Base-by-base conservation (phyloP, 2,888 invertebrate species). In the Orthonevra nobilis region DNA sequence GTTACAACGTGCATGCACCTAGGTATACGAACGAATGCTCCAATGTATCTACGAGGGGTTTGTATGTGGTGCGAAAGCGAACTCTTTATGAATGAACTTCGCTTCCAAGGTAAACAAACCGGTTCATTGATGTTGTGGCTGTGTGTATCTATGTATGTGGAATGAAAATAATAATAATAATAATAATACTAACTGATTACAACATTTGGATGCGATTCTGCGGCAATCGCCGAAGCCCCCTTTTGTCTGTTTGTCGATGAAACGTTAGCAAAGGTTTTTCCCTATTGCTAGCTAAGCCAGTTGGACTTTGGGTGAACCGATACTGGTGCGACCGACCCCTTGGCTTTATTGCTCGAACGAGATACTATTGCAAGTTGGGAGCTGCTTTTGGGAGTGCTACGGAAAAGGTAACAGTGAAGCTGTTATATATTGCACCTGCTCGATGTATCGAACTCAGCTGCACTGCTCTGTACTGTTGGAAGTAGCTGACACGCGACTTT, bases 21-120 rank as follows among this genome's bases (percentile, higher is more conserved):
- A 64, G 19, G 5, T 44, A 30, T 32, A 34, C 42, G 32, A 42
- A 20, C 32, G 6, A 15, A 54, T n/a, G n/a, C 23, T 19, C 23
- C 10, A n/a, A n/a, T n/a, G n/a, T n/a, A n/a, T n/a, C n/a, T n/a
- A n/a, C n/a, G n/a, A n/a, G n/a, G n/a, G 10, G 32, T 48, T 12
- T 46, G 50, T 32, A 30, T 52, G 44, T 17, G 44, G 28, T 54
- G 61, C 44, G n/a, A n/a, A n/a, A n/a, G n/a, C n/a, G 70, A 60
- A 61, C 34, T 70, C 61, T 70, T 70, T 70, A 70, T 70, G 70
- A 70, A 70, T 70, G 70, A 70, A 70, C 61, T 70, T 70, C 70
- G 52, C 61, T 70, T 70, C 70, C 70, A 70, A 70, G 70, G 70
- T 70, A 70, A 70, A 70, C 61, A 70, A 70, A 70, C 70, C 70